A percentile compares a stretch with the other conserved stretches of the same genome.
These are phyloP conservation scores for Melieria omissa DNA, from an alignment of 2,888 invertebrate genomes.

Conservation along the genomic window DNA sequence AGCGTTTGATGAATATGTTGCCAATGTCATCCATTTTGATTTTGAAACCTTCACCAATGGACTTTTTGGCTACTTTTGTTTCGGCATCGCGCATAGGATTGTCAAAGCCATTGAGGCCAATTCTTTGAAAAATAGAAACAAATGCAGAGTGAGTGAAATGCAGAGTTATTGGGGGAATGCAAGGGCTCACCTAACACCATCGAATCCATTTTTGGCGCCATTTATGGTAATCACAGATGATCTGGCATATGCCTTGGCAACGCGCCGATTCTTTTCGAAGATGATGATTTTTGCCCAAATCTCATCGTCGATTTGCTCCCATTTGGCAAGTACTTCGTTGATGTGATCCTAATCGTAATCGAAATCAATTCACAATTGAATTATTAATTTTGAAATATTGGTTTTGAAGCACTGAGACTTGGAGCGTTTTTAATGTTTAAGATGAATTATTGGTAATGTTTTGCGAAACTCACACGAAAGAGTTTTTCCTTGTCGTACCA, in stretches of 20 bases:
- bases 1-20: constrained; percentile 76
- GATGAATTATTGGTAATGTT: too few species aligned
- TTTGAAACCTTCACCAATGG: constrained; percentile 86
- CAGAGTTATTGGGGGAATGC: neutral
- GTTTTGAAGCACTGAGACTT: neutral
- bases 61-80: constrained; percentile 90
- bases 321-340: constrained; percentile 94
- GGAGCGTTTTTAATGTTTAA: too few species aligned
- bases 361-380: neutral
- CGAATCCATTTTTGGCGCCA: constrained; percentile 94
- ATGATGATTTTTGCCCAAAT: constrained; percentile 99
- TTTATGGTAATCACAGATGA: constrained; percentile 96
- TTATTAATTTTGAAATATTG: neutral
- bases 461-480: constrained; percentile 77
- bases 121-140: constrained; percentile 70
- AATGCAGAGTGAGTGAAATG: neutral
- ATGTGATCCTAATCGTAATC: constrained; percentile 90
- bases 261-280: constrained; percentile 92
- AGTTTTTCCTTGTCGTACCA: constrained; percentile 94
- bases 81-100: constrained; percentile 94
- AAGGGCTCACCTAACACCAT: constrained; percentile 85
- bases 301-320: constrained; percentile 97
- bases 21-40: constrained; percentile 79
- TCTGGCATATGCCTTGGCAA: constrained; percentile 96
- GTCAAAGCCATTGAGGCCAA: constrained; percentile 94